Evolutionary conservation across 2,797 vertebrate species (phyloP), one percentile per base, ranked within the genome.

Genomic region (Cercopithecus neglectus): DNA sequence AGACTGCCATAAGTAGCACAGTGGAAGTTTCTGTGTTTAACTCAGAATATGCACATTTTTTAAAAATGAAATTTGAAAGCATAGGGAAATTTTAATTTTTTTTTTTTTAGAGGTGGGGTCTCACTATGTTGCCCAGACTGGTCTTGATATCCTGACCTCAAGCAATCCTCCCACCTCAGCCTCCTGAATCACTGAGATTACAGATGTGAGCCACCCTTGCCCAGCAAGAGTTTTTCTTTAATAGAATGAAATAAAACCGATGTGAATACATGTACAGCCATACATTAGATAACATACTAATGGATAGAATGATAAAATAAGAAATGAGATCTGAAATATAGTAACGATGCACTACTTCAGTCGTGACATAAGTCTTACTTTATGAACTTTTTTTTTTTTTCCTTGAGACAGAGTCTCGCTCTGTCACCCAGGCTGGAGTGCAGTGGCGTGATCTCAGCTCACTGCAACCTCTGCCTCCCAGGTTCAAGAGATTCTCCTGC

Each of bases 51-150:
- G 10, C n/a, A 85, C 3, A 64, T 96, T 91, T 80, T 91, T 59
- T 1, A 11, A 93, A 91, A 95, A 46, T 48, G 2, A 92, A 93
- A 85, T 93, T 89, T 76, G 48, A 93, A 95, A 86, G 48, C 61
- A 64, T 19, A 81, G 21, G 48, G 44, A 8, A 87, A 95, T 86
- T 61, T 86, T 46, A 30, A 55, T 33, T 8, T 9, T 90, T 76
- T 67, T 64, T n/a, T 67, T 67, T 67, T 67, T 67, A n/a, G 64
- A 67, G 64, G 33, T 67, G 64, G 64, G 33, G 8, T 67, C 64
- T 67, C 4, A 0, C 64, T 67, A 2, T n/a, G 64, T 67, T 67
- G 64, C 33, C 64, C 64, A 67, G 33, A 67, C 33, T 67, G 64
- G 16, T 67, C 64, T 67, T n/a, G 64, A 67, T 33, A 16, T 67